Base-by-base conservation (phyloP, 1,140 invertebrate genomes). In the Lepidotrigona ventralis region DNA sequence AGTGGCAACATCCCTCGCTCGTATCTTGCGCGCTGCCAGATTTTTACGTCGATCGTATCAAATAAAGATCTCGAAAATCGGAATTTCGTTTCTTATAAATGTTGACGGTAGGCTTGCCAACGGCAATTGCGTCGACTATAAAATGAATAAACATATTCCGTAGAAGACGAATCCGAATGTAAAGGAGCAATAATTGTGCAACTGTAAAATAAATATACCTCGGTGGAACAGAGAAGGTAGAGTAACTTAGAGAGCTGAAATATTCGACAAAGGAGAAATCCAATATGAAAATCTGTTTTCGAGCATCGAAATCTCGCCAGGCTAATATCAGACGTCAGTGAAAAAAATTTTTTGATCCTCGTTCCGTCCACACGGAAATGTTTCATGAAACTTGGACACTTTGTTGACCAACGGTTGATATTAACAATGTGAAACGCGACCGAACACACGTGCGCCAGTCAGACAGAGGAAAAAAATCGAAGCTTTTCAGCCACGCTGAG, bases 381-480 rank as follows among this genome's bases (percentile, higher is more conserved):
- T 64, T 81, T 29, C 46, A 21, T 19, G 51, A 64, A 68, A 56
- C 64, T 39, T 75, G 23, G 17, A 46, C 19, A 15, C 29, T 26
- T 5, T 75, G 63, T 78, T 82, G 66, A 70, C 74, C 21, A n/a
- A 78, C 46, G 74, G 53, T 29, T 33, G 64, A 83, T 78, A 70
- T 70, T 83, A 60, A 78, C 76, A 63, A 29, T 46, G 53, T 64
- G 60, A 75, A 46, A 68, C 14, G 54, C 58, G 29, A 21, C 26
- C 80, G 58, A 76, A 81, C 54, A 68, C 29, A 21, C 23, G 29
- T 11, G 54, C 15, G 15, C 63, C 63, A 15, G 15, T 29, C 70
- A 26, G 29, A 64, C 21, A 33, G 23, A 66, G 23, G n/a, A 21
- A 51, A 81, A 23, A 81, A 81, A 76, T 81, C 39, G 71, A 66